Conservation (phyloP, 37 sponge, comb jelly and placozoan species). For the Spongilla lacustris region DNA sequence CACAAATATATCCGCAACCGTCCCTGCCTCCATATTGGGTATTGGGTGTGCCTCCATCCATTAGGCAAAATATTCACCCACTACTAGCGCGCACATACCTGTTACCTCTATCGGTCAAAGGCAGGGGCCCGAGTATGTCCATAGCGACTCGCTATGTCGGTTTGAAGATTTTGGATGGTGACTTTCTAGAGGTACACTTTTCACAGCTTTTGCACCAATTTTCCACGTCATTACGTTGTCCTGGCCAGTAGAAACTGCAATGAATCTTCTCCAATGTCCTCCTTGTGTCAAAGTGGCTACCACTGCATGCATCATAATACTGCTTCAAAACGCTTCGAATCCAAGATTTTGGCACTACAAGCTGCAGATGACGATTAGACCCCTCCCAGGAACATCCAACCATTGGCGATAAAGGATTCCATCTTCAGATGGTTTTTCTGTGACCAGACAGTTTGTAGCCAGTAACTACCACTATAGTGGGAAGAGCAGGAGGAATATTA, state of each 20-base stretch:
- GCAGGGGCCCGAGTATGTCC: slow-evolving; percentile 16
- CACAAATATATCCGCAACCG: neutral
- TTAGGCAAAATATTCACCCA: neutral
- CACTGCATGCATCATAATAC: neutral
- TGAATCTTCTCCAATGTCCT: neutral
- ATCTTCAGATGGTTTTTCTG: neutral
- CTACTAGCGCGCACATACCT: neutral
- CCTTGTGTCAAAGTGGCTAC: neutral
- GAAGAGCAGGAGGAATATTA: neutral
- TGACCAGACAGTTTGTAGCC: neutral
- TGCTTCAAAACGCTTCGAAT: neutral
- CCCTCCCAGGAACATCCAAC: neutral
- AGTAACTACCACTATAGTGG: neutral
- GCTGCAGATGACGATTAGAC: neutral
- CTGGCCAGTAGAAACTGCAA: too few species aligned
- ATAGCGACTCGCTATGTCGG: too few species aligned
- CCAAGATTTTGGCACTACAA: slow-evolving; percentile 2
- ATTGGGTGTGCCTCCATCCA: slow-evolving; percentile 4
- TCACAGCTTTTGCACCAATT: neutral
- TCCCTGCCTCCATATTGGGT: slow-evolving; percentile 4
- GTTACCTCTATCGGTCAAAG: neutral
- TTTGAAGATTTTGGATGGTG: neutral
- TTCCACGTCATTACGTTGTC: too few species aligned
- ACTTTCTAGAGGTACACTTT: neutral
- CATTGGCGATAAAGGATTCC: slow-evolving; percentile 1